Conservation (phyloP, 2,797 vertebrate species). For the Alcedo quadribrachys region DNA sequence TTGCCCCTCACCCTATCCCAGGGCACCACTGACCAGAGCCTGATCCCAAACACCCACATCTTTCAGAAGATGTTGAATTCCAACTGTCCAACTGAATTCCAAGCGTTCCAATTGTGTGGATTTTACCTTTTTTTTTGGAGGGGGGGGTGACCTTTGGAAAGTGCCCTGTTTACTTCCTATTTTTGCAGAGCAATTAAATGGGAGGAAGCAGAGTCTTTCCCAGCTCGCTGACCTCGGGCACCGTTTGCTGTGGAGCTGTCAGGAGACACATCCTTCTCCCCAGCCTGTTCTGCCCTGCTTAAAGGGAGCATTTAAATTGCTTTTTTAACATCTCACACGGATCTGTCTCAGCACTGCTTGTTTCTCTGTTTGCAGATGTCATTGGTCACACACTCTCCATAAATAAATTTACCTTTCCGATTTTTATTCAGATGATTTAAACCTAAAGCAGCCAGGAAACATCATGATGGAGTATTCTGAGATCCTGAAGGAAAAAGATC, state of each 20-base stretch:
- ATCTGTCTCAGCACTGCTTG: background rate
- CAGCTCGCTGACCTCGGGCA: conserved; percentile 42
- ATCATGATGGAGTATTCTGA: rapidly evolving
- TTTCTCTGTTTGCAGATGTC: background rate
- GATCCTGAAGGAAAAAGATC: background rate
- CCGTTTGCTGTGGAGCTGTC: conserved; percentile 15
- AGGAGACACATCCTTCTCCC: conserved; percentile 18
- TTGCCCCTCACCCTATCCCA: too few species aligned
- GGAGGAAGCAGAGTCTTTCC: conserved; percentile 50
- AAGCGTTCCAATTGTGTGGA: background rate
- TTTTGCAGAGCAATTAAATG: conserved; percentile 43
- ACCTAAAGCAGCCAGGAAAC: background rate
- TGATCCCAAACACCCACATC: background rate
- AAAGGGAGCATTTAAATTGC: conserved; percentile 22
- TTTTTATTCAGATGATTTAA: background rate
- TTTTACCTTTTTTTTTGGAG: background rate
- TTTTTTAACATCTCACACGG: background rate
- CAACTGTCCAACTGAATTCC: background rate
- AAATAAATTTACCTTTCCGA: background rate
- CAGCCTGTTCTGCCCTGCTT: background rate
- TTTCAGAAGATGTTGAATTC: background rate
- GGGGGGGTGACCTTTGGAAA: conserved; percentile 5
- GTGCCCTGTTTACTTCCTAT: background rate
- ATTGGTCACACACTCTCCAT: background rate
- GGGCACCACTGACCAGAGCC: too few species aligned